phyloP scores from a whole-genome alignment of 92 coral and sea anemone genomes.

The Epizoanthus illoricatus region DNA sequence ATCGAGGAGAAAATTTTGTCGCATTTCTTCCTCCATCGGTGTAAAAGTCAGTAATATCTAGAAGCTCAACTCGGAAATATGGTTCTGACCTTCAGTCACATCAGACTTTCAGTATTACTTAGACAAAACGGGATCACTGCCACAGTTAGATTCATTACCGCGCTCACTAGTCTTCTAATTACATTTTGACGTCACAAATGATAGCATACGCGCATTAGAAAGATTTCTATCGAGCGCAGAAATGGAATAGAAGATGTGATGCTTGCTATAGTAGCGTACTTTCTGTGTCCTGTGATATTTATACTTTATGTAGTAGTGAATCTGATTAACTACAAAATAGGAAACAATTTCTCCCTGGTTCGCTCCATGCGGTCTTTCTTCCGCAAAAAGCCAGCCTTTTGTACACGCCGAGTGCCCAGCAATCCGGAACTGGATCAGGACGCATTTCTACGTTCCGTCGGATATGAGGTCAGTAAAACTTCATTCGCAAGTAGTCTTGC shows the following conservation, averaged over 20 bases:
- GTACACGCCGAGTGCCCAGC: slow-evolving; percentile 54
- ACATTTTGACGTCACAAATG: slow-evolving; percentile 18
- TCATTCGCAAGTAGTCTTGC: not conserved
- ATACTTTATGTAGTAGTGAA: slow-evolving; percentile 14
- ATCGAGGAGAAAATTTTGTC: too few relatives aligned
- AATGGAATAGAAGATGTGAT: slow-evolving; percentile 25
- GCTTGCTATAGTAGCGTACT: slow-evolving; percentile 27
- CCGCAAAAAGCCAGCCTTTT: slow-evolving; percentile 35
- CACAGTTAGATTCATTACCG: too few relatives aligned
- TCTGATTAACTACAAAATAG: slow-evolving; percentile 35
- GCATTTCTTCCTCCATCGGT: too few relatives aligned
- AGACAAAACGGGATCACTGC: too few relatives aligned
- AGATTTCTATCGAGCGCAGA: not conserved
- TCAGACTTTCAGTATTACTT: too few relatives aligned
- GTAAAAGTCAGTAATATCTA: too few relatives aligned
- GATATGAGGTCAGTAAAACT: slow-evolving; percentile 25
- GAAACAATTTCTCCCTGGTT: slow-evolving; percentile 32
- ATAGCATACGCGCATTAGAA: not conserved
- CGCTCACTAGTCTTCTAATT: not conserved
- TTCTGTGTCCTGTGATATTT: slow-evolving; percentile 13
- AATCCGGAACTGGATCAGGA: slow-evolving; percentile 22
- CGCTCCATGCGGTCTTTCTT: slow-evolving; percentile 36
- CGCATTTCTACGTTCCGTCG: slow-evolving; percentile 28
- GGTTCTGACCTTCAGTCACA: too few relatives aligned
- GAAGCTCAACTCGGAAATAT: too few relatives aligned